Base-by-base conservation (phyloP, 53 echinoderm and acorn worm species). In the Paracentrotus lividus region DNA sequence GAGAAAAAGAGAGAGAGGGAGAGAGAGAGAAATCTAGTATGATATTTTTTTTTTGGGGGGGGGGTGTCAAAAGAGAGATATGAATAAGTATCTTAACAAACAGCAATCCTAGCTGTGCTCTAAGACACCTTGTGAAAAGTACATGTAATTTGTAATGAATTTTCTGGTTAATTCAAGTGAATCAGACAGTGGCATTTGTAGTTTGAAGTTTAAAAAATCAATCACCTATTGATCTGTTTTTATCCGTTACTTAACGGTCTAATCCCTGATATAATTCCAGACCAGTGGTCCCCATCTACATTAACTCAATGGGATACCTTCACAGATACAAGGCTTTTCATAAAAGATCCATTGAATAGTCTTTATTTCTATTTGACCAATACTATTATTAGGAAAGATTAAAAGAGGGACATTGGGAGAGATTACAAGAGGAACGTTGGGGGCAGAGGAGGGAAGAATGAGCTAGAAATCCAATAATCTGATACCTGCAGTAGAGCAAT, bases 301-400 rank as follows among this genome's bases (percentile, higher is more conserved):
- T 77, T 21, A 18, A 5, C 12, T 81, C 45, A n/a, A 81, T 81
- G 47, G 47, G 8, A 24, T 8, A 47, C n/a, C 72, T 72, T 36
- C 21, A 72, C 18, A 13, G 72, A 72, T 40, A 38, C 32, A 32
- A 40, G 12, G 40, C n/a, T 72, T 40, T 72, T 72, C 72, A 40
- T 40, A n/a, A 47, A 81, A 47, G 81, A 81, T 12, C 81, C 8
- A 81, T 40, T 76, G 76, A 47, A 81, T 26, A 12, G 26, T 49
- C 81, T 24, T 27, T 26, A 81, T 45, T 81, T 81, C 81, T 47
- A 47, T 81, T 81, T 81, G 81, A 45, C 44, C 26, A 81, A 81
- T 26, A 26, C n/a, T n/a, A n/a, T n/a, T n/a, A n/a, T n/a, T n/a
- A n/a, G n/a, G n/a, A n/a, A n/a, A n/a, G 47, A 26, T 47, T 2